Base-by-base conservation (phyloP, 2,113 vertebrate genomes). In the Tringa solitaria region DNA sequence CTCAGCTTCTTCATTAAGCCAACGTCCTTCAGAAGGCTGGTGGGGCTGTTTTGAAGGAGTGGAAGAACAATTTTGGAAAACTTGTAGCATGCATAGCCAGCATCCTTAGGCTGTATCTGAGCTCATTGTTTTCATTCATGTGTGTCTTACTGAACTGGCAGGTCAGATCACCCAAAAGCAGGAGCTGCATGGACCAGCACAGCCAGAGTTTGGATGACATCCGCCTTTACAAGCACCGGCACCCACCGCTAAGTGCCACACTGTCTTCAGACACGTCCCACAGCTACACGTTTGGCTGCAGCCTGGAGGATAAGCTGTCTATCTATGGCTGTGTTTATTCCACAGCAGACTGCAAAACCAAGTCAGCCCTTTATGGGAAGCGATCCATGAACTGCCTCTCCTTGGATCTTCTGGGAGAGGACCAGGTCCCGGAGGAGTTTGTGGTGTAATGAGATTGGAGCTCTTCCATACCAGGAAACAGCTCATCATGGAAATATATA, bases 131-230 rank as follows among this genome's bases (percentile, higher is more conserved):
- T 75, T 83, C 32, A 61, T 69, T 59, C 0, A 0, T 23, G 13
- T 74, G 6, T 79, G 21, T 94, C 37, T 92, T 60, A 37, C 94
- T 95, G 91, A 96, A 95, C 76, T 82, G 63, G 37, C 95, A 99
- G 98, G 85, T 97, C 35, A 72, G 75, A 51, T 98, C 97, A 0
- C 91, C 95, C 30, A 97, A 91, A 83, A 50, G 56, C 4, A 96
- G 97, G 30, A 88, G 92, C 79, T 93, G 83, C 10, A 61, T 89
- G 1, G 98, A 98, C 48, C 96, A 97, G 28, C 98, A 98, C 93
- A 98, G 98, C 95, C 98, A 97, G 91, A 98, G 98, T 87, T 96
- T 98, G 80, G 98, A 99, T 37, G 98, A 98, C 68, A 80, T 98
- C 10, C 97, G 97, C 57, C 90, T 97, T 21, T 94, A 97, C 78